These are phyloP conservation scores for Amphipoea oculea DNA, from an alignment of 2,888 invertebrate species.

Conservation along the genomic window DNA sequence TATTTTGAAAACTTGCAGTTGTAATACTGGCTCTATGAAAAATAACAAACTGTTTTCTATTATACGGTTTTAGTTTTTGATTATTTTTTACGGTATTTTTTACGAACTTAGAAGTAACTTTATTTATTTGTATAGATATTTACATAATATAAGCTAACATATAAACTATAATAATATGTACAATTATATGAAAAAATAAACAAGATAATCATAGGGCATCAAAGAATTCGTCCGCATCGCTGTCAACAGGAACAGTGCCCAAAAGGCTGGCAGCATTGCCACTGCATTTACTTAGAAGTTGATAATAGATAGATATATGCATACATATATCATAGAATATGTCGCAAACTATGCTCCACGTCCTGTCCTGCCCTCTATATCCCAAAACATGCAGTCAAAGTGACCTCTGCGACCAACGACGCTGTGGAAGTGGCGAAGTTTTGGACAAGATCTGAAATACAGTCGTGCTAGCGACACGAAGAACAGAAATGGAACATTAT, in stretches of 20 bases:
- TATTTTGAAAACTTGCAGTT: constrained; percentile 3
- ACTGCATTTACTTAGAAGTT: not conserved
- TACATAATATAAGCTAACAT: too few relatives aligned
- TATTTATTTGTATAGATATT: too few relatives aligned
- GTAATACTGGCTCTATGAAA: not conserved
- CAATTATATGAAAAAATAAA: too few relatives aligned
- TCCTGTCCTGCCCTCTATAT: not conserved
- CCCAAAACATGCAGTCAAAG: not conserved
- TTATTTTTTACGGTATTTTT: not conserved
- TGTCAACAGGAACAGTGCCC: too few relatives aligned
- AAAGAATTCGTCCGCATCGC: too few relatives aligned
- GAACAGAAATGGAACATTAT: not conserved
- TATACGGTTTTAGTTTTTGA: not conserved
- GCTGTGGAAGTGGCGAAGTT: not conserved
- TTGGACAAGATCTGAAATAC: not conserved
- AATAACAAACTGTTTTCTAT: not conserved
- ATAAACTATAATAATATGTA: too few relatives aligned
- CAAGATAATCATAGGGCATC: too few relatives aligned
- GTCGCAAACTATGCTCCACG: not conserved
- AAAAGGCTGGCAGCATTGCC: too few relatives aligned
- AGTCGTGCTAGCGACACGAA: not conserved
- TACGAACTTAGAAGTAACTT: not conserved
- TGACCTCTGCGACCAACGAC: not conserved
- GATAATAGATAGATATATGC: not conserved
- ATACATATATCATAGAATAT: not conserved